These are phyloP conservation scores for Squalus acanthias DNA, from an alignment of 2,797 vertebrate species.

Conservation along the genomic window DNA sequence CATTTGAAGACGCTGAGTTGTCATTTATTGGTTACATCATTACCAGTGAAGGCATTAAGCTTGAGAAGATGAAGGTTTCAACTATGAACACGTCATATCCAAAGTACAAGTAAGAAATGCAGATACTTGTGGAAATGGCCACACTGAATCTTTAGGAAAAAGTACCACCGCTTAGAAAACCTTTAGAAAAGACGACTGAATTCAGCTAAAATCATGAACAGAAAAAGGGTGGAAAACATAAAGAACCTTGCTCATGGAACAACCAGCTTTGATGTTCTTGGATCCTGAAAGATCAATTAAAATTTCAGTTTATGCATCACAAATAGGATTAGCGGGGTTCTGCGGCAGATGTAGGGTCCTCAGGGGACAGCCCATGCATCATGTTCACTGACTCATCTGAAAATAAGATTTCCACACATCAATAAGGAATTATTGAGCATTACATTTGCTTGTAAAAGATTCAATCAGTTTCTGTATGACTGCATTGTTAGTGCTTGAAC, in stretches of 20 bases:
- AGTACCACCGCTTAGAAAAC: not conserved
- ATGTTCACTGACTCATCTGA: not conserved
- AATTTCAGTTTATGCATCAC: not conserved
- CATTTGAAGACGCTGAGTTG: not conserved
- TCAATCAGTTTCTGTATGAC: not conserved
- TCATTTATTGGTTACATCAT: not conserved
- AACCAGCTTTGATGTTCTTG: not conserved
- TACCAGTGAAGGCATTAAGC: not conserved
- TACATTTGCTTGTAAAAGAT: not conserved
- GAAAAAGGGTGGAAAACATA: not conserved
- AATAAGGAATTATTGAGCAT: not conserved
- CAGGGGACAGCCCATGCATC: not conserved
- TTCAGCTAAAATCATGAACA: not conserved
- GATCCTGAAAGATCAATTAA: not conserved
- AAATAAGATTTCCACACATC: not conserved
- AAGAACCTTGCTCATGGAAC: not conserved
- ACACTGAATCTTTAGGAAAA: not conserved
- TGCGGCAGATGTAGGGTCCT: not conserved
- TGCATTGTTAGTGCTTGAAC: constrained; percentile 40
- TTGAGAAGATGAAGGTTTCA: not conserved
- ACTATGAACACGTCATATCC: not conserved
- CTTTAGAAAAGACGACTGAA: not conserved
- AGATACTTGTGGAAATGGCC: not conserved
- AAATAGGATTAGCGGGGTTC: not conserved
- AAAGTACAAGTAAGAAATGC: not conserved